These are phyloP conservation scores for Lepus europaeus DNA, from an alignment of 2,113 vertebrate species.

Conservation along the genomic window DNA sequence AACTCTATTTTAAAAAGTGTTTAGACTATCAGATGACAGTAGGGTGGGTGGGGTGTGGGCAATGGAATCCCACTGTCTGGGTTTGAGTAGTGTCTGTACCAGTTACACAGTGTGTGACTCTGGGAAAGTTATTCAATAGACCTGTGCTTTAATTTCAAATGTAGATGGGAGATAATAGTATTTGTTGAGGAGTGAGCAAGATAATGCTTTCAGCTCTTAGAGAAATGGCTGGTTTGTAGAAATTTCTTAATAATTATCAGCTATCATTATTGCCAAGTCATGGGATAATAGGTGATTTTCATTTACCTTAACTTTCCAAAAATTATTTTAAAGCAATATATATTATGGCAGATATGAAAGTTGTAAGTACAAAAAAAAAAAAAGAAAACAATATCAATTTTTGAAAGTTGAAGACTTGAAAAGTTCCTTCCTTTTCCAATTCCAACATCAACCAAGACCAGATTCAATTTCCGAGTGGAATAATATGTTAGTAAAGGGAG, in stretches of 20 bases:
- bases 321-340: neutral
- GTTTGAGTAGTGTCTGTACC: neutral
- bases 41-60: neutral
- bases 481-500: neutral
- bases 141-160: constrained; percentile 21
- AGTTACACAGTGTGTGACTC: neutral
- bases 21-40: neutral
- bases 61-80: neutral
- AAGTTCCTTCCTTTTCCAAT: neutral
- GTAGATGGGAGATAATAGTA: neutral
- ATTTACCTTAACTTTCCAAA: neutral
- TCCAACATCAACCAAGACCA: neutral
- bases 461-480: neutral
- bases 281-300: neutral
- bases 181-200: neutral
- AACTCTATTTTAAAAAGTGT: neutral
- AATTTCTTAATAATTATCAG: neutral
- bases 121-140: neutral
- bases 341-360: constrained; percentile 23
- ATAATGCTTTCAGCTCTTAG: neutral
- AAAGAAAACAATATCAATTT: neutral
- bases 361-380: constrained; percentile 5
- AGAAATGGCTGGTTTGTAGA: neutral
- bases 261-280: neutral
- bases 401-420: constrained; percentile 22